Conservation (phyloP, 1,140 invertebrate genomes). For the Drosophila simulans region DNA sequence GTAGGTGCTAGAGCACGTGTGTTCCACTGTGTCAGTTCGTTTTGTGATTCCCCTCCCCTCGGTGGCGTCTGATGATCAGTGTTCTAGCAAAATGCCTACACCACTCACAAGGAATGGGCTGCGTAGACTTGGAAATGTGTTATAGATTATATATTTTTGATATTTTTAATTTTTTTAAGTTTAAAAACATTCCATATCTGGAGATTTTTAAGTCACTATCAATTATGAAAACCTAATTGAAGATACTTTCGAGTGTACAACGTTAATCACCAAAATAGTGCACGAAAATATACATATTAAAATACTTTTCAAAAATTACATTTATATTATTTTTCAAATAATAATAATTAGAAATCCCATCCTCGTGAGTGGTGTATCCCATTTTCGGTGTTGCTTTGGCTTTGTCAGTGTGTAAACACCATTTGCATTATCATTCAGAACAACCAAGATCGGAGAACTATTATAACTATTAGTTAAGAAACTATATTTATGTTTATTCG, state of each 20-base stretch:
- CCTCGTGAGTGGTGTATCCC: slow-evolving; percentile 41
- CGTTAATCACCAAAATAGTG: too few relatives aligned
- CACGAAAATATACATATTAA: too few relatives aligned
- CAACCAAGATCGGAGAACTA: not conserved
- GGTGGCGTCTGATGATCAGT: slow-evolving; percentile 44
- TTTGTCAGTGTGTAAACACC: slow-evolving; percentile 14
- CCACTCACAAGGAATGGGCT: slow-evolving; percentile 27
- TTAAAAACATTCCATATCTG: too few relatives aligned
- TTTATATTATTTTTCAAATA: too few relatives aligned
- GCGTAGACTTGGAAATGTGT: too few relatives aligned
- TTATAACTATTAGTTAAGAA: too few relatives aligned
- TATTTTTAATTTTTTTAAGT: not conserved
- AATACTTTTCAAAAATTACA: too few relatives aligned
- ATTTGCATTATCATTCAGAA: slow-evolving; percentile 8
- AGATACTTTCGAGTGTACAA: too few relatives aligned
- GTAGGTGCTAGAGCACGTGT: slow-evolving; percentile 85
- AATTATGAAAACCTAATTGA: too few relatives aligned
- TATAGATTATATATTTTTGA: not conserved
- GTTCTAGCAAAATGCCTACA: slow-evolving; percentile 32
- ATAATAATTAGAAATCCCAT: not conserved
- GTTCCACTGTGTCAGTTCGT: slow-evolving; percentile 33
- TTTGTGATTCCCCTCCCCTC: slow-evolving; percentile 27
- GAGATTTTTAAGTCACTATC: too few relatives aligned
- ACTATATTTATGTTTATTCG: not conserved
- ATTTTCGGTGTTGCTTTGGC: slow-evolving; percentile 22